Evolutionary conservation across 2,113 vertebrate species (phyloP).

Genomic region (Chelonoidis abingdonii): DNA sequence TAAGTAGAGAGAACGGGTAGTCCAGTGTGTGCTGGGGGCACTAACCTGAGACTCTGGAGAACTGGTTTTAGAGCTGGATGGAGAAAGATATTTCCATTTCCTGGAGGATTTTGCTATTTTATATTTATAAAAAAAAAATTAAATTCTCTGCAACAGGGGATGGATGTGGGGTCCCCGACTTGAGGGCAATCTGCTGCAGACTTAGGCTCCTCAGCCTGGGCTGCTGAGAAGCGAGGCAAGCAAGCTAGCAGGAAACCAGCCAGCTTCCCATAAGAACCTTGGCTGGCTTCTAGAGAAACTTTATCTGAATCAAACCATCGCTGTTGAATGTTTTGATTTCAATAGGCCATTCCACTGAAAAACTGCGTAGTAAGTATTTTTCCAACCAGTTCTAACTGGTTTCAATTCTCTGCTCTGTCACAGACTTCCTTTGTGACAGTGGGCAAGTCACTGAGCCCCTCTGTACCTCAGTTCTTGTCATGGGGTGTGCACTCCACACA

Average conservation of each 20-base stretch:
- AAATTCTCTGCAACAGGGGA: not conserved
- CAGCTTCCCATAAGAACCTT: not conserved
- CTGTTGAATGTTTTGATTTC: not conserved
- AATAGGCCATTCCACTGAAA: not conserved
- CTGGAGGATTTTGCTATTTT: not conserved
- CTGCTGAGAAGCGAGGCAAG: not conserved
- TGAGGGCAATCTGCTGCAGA: not conserved
- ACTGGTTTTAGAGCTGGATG: not conserved
- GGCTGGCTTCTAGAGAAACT: not conserved
- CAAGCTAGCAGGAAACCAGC: not conserved
- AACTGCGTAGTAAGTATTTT: not conserved
- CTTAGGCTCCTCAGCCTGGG: no score
- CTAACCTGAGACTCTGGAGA: not conserved
- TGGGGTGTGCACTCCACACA: not conserved
- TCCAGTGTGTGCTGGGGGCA: not conserved
- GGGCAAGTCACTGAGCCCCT: not conserved
- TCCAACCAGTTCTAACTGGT: not conserved
- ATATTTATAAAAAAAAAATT: not conserved
- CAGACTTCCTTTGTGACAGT: constrained; percentile 19
- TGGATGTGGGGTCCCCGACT: not conserved
- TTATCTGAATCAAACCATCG: not conserved
- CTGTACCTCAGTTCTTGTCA: not conserved
- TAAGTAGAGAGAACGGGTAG: not conserved
- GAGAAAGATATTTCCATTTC: not conserved
- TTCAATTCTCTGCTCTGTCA: not conserved